Base-by-base conservation (phyloP, 1,140 invertebrate species). In the Venustaconcha ellipsiformis region DNA sequence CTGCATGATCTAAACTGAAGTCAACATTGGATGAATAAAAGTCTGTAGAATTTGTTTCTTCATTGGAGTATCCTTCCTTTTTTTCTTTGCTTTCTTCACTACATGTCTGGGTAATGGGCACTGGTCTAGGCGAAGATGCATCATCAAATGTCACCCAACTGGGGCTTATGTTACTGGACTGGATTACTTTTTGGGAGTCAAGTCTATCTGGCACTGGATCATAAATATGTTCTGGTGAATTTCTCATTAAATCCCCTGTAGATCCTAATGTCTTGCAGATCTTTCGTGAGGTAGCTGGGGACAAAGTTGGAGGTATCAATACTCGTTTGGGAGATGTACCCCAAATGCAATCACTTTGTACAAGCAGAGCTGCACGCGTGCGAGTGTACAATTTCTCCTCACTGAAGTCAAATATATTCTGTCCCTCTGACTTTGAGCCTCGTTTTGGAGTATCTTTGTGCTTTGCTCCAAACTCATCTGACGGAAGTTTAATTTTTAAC, bases 401-500 rank as follows among this genome's bases (percentile, higher is more conserved):
- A 74, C 82, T 83, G 74, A 87, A 88, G 55, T 82, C 80, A 80
- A 86, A 86, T 57, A 78, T 75, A 37, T 74, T 71, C 20, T 67
- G 65, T 56, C 62, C 66, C 60, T 72, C 78, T 14, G 63, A 57
- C 57, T 62, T 82, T 18, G 57, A 55, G 8, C 48, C 57, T 14
- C 60, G 65, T 57, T 82, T 78, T 14, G 85, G 85, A 79, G 83
- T 48, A 11, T 48, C 37, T 87, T 79, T 77, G 84, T 23, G 72
- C 62, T 76, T 78, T 83, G 15, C 72, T 37, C 78, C 67, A 71
- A 83, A 83, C 59, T 88, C 86, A 11, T 87, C 85, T 12, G 70
- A 57, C 20, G 88, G 88, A n/a, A 89, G 79, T 65, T 82, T 85
- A 26, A 89, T 89, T 72, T 88, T 87, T 26, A 89, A 68, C 80